A percentile compares a stretch with the other conserved stretches of the same genome.
Evolutionary conservation across 1,140 invertebrate species (phyloP).

Genomic region (Semibalanus balanoides): DNA sequence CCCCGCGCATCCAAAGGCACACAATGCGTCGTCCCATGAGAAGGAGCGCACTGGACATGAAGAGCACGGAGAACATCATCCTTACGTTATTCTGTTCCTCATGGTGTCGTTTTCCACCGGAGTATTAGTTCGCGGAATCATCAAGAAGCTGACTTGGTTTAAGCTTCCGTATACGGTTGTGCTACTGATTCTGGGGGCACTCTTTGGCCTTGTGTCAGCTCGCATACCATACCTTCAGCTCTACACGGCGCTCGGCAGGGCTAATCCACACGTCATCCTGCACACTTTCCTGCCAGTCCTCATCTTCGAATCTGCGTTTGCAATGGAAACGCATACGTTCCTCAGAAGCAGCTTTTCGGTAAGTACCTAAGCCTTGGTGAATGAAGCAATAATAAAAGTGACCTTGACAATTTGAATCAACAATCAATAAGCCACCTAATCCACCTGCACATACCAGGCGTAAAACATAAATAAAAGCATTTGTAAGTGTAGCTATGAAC

Average conservation of each 20-base stretch:
- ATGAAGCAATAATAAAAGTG: too few species aligned
- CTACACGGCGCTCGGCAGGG: not conserved
- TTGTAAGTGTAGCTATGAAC: too few species aligned
- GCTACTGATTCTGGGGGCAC: not conserved
- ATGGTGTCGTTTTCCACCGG: not conserved
- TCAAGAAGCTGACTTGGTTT: not conserved
- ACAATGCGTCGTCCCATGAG: not conserved
- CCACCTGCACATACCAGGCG: too few species aligned
- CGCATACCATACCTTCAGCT: not conserved
- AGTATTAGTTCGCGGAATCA: not conserved
- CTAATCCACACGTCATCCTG: not conserved
- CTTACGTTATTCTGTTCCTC: not conserved
- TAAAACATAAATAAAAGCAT: too few species aligned
- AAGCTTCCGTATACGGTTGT: not conserved
- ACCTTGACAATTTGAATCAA: too few species aligned
- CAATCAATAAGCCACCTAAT: too few species aligned
- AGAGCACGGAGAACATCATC: not conserved
- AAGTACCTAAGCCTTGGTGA: constrained; percentile 13
- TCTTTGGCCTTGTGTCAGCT: not conserved
- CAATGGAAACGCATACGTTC: constrained; percentile 34
- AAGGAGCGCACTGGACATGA: not conserved
- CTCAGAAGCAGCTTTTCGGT: constrained; percentile 26
- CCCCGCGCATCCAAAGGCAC: not conserved
- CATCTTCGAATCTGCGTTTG: constrained; percentile 36
- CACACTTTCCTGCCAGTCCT: constrained; percentile 22